Evolutionary conservation across 2,888 invertebrate genomes (phyloP), one percentile per base, ranked within the genome.

Genomic region (Drosophila mimica): DNA sequence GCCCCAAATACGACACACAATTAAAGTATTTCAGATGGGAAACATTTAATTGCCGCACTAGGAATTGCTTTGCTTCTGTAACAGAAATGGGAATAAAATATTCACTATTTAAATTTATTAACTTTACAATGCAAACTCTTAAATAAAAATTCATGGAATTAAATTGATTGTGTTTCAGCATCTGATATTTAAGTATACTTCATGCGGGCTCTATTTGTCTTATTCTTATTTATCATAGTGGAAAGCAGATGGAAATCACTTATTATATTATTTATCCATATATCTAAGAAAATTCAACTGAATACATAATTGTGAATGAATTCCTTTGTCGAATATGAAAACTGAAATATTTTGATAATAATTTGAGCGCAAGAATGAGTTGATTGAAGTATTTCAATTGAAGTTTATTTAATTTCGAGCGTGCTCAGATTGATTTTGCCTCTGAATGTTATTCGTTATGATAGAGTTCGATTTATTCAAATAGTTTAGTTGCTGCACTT

Each of bases 1-100:
- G 57, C 33, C 71, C 53, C 67, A 76, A 74, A 60, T 62, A 34
- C 70, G 63, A 67, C 67, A 74, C 53, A 68, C 49, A 66, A 78
- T 78, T 60, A 60, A 63, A 74, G 58, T 33, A 62, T 46, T 30
- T 9, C 25, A 17, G 20, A 36, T 28, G 56, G 28, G 4, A 20
- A 13, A 31, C 33, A 46, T 33, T 60, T 31, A 60, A 31, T 30
- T 57, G 15, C 28, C 15, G 15, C 43, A 48, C 25, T n/a, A 20
- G 1, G 17, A 48, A 11, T 31, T 33, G 46, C 34, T n/a, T 59
- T 38, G 15, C 28, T 13, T 31, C 25, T 9, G 1, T 17, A 25
- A 25, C 25, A 25, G 25, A 25, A 25, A 25, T 25, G 25, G 25
- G 25, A 25, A 25, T 25, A 25, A 28, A 25, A 59, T 33, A 11